Evolutionary conservation across 2,113 vertebrate species (phyloP).

Genomic region (Chunga burmeisteri): DNA sequence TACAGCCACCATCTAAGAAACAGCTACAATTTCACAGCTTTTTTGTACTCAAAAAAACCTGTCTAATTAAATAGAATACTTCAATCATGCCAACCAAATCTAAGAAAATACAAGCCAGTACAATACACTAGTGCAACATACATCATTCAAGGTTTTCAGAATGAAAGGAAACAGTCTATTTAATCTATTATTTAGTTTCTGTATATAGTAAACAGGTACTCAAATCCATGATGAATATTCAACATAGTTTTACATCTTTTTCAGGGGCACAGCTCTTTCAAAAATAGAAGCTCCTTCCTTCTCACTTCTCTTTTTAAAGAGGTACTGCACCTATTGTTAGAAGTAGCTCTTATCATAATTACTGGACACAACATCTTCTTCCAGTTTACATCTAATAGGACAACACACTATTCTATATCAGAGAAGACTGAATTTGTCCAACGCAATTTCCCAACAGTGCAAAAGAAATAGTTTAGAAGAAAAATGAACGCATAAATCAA

Average conservation of each 20-base stretch:
- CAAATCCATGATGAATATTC: not conserved
- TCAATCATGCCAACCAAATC: not conserved
- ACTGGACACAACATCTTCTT: not conserved
- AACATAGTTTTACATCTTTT: not conserved
- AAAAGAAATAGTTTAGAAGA: not conserved
- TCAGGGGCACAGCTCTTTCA: not conserved
- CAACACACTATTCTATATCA: not conserved
- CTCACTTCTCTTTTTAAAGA: not conserved
- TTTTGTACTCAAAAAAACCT: not conserved
- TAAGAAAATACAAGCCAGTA: not conserved
- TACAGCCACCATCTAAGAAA: not conserved
- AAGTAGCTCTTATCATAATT: not conserved
- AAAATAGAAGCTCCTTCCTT: not conserved
- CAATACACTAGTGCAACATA: not conserved
- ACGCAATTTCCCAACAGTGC: not conserved
- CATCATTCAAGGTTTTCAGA: not conserved
- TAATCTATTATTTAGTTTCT: conserved; percentile 26
- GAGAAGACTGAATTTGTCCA: not conserved
- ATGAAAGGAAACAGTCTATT: not conserved
- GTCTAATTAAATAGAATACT: conserved; percentile 4
- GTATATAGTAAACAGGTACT: not conserved
- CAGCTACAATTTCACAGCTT: not conserved
- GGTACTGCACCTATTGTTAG: not conserved
- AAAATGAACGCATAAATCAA: not conserved
- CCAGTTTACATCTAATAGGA: not conserved